phyloP scores from a whole-genome alignment of 2,888 invertebrate genomes.

The Pheosia tremula region DNA sequence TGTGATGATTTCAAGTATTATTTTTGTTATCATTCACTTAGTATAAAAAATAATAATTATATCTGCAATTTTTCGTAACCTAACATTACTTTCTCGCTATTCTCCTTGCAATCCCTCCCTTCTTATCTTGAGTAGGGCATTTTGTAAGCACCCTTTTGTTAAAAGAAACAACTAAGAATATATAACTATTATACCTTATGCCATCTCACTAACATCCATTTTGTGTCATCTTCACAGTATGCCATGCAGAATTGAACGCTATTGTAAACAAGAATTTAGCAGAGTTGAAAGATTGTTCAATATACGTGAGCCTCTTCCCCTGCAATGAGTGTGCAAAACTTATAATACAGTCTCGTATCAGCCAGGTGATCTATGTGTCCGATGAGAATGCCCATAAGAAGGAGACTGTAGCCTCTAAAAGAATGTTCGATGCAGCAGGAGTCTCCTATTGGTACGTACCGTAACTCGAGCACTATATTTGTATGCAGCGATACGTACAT shows the following conservation, averaged over 20 bases:
- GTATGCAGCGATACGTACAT: too few species aligned
- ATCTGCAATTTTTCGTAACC: too few species aligned
- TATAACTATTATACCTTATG: too few species aligned
- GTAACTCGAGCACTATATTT: too few species aligned
- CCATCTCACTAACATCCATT: not conserved
- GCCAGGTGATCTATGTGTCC: constrained; percentile 90
- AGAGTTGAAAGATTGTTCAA: constrained; percentile 90
- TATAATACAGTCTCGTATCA: constrained; percentile 97
- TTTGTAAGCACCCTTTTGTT: too few species aligned
- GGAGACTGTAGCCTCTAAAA: constrained; percentile 89
- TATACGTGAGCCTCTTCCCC: constrained; percentile 97
- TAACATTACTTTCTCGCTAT: too few species aligned
- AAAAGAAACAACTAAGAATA: too few species aligned
- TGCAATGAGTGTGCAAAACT: constrained; percentile 99
- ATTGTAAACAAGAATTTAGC: constrained; percentile 94
- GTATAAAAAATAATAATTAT: too few species aligned
- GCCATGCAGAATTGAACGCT: constrained; percentile 99
- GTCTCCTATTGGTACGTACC: constrained; percentile 86
- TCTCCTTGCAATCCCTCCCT: too few species aligned
- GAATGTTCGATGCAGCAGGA: constrained; percentile 92
- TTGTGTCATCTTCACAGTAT: constrained; percentile 87
- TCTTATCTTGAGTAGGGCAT: too few species aligned
- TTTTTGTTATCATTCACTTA: too few species aligned
- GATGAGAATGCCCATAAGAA: constrained; percentile 91
- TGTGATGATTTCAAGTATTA: too few species aligned